Percentiles rank a stretch among this genome's conserved stretches.
phyloP scores from a whole-genome alignment of 2,113 vertebrate genomes.

The Ranitomeya imitator region DNA sequence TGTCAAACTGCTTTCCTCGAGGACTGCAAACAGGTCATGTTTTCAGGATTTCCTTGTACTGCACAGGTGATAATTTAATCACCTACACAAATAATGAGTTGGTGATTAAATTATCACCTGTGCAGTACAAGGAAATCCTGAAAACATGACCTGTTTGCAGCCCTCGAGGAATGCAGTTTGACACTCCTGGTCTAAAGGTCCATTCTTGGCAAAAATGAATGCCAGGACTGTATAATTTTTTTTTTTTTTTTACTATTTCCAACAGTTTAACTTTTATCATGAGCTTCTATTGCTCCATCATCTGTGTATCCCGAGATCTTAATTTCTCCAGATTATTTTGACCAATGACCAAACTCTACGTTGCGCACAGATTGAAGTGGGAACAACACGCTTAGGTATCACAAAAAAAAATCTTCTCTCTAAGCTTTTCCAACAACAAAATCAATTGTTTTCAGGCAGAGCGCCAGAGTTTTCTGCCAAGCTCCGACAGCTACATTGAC shows the following conservation, averaged over 20 bases:
- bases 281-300: neutral
- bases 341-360: neutral
- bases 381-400: neutral
- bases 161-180: too few species aligned
- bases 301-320: neutral
- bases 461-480: slow-evolving; percentile 19
- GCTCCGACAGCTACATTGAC: slow-evolving; percentile 19
- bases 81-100: too few species aligned
- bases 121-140: too few species aligned
- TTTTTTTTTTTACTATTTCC: neutral
- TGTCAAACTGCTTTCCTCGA: too few species aligned
- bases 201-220: too few species aligned
- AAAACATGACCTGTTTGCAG: too few species aligned
- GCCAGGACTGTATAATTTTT: neutral
- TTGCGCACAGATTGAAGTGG: neutral
- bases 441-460: slow-evolving; percentile 42
- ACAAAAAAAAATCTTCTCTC: neutral
- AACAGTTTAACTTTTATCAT: neutral
- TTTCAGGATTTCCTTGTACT: too few species aligned
- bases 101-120: too few species aligned
- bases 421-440: slow-evolving; percentile 16
- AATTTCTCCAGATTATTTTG: neutral
- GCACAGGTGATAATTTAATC: too few species aligned
- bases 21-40: too few species aligned
- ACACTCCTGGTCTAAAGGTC: too few species aligned